A percentile compares a stretch with the other conserved stretches of the same genome.
These are phyloP conservation scores for Tyria jacobaeae DNA, from an alignment of 2,888 invertebrate species.

Conservation along the genomic window DNA sequence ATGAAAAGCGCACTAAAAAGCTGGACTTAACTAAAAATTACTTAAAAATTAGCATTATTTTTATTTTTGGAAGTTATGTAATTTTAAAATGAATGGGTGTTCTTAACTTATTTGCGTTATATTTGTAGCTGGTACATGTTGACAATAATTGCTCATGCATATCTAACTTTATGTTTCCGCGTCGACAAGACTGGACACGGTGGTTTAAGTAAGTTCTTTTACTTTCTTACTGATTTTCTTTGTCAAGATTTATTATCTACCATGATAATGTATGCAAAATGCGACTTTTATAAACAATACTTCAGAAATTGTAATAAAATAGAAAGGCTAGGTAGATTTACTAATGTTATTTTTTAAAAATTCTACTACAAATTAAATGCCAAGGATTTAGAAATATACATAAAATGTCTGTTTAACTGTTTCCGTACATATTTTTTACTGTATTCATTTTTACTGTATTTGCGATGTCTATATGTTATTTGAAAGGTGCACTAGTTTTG, in stretches of 20 bases:
- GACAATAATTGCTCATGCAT: background rate
- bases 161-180: background rate
- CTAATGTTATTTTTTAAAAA: background rate
- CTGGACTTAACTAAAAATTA: too few relatives aligned
- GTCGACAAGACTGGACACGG: background rate
- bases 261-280: background rate
- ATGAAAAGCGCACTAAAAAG: too few relatives aligned
- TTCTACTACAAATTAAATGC: conserved; percentile 1
- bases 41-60: too few relatives aligned
- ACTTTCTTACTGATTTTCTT: background rate
- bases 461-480: background rate
- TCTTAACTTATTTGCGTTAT: background rate
- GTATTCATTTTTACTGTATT: background rate
- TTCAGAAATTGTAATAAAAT: background rate
- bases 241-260: background rate
- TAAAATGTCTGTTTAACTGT: background rate
- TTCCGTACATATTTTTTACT: background rate
- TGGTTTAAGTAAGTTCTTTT: background rate
- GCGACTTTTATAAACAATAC: background rate
- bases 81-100: too few relatives aligned
- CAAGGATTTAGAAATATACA: conserved; percentile 14
- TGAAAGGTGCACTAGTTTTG: background rate
- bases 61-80: too few relatives aligned
- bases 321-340: background rate
- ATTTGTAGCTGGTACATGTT: background rate